Evolutionary conservation across 2,797 vertebrate genomes (phyloP).

Genomic region (Chromobotia macracanthus): DNA sequence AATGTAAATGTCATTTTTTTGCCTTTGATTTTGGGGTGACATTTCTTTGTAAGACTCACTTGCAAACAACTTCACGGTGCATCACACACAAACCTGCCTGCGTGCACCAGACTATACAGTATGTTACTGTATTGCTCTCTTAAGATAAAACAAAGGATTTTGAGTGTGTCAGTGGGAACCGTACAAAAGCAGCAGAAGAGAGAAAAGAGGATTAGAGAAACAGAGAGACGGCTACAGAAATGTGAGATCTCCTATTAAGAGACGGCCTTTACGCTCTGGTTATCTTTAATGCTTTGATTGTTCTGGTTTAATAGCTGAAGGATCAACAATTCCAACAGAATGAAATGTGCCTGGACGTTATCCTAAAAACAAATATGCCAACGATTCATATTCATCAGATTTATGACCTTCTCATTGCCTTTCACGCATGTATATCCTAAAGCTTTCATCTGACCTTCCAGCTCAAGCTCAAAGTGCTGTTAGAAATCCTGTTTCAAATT

Average conservation of each 20-base stretch:
- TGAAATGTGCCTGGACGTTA: constrained; percentile 30
- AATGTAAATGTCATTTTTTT: background rate
- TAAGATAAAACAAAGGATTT: constrained; percentile 42
- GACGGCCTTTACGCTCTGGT: constrained; percentile 33
- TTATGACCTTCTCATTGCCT: constrained; percentile 37
- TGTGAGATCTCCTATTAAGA: constrained; percentile 45
- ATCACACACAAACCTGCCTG: background rate
- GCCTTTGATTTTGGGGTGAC: background rate
- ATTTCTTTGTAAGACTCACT: background rate
- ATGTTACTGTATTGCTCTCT: constrained; percentile 13
- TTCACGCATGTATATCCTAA: constrained; percentile 13
- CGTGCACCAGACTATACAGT: background rate
- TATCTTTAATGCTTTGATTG: constrained; percentile 46
- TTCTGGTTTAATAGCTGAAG: constrained; percentile 40
- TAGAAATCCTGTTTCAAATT: background rate
- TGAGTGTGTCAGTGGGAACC: constrained; percentile 31
- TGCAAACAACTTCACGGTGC: background rate
- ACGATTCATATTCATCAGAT: constrained; percentile 13
- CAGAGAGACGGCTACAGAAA: constrained; percentile 11
- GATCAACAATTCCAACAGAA: constrained; percentile 39
- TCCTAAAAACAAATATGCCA: constrained; percentile 6
- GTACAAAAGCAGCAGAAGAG: constrained; percentile 24
- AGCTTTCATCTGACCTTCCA: constrained; percentile 6
- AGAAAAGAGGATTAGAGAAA: constrained; percentile 38
- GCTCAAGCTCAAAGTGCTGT: constrained; percentile 9